phyloP scores from a whole-genome alignment of 2,888 invertebrate genomes.

The Pseudeuparius sepicola region DNA sequence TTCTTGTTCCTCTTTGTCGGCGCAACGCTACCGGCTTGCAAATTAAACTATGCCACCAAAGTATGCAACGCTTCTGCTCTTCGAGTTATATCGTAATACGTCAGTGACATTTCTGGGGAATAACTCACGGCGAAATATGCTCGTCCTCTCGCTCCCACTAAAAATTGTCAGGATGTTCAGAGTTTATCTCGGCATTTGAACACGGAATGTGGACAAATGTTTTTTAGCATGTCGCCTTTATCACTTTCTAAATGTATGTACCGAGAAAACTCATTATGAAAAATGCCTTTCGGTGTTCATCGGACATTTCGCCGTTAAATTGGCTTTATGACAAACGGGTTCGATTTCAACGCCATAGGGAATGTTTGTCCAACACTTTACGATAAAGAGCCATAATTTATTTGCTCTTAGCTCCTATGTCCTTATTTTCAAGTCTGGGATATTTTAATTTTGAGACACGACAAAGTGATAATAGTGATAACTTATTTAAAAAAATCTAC shows the following conservation, averaged over 20 bases:
- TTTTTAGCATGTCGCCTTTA: conserved; percentile 28
- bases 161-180: conserved; percentile 31
- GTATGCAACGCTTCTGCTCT: conserved; percentile 35
- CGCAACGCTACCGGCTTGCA: conserved; percentile 33
- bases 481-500: too few species aligned
- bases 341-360: too few species aligned
- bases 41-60: conserved; percentile 40
- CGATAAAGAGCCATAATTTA: too few species aligned
- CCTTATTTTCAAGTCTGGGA: too few species aligned
- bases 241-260: conserved; percentile 27
- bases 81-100: conserved; percentile 36
- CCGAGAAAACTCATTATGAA: too few species aligned
- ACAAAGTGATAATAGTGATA: too few species aligned
- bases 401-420: too few species aligned
- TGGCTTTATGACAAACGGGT: too few species aligned
- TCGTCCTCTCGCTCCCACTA: conserved; percentile 28
- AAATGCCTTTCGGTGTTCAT: too few species aligned
- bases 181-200: conserved; percentile 29
- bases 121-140: conserved; percentile 31
- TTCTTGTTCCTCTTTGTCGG: conserved; percentile 37
- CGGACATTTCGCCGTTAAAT: too few species aligned
- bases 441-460: too few species aligned
- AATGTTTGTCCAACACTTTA: too few species aligned
- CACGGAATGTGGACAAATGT: conserved; percentile 32
- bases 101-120: conserved; percentile 38